Evolutionary conservation across 2,888 invertebrate genomes (phyloP), one percentile per base, ranked within the genome.

Genomic region (Mystacides longicornis): DNA sequence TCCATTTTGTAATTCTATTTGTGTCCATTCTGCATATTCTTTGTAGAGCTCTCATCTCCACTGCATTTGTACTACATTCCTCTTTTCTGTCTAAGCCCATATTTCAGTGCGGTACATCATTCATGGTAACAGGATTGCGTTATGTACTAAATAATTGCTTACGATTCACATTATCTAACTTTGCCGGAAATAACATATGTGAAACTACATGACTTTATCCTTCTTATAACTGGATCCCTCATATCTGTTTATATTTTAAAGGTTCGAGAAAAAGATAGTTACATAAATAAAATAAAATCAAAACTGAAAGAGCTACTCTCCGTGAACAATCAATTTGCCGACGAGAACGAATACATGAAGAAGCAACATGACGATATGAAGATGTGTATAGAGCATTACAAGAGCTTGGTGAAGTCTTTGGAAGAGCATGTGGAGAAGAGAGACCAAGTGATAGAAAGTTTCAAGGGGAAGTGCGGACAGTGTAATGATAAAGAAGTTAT

Each of bases 231-330:
- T n/a, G n/a, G n/a, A n/a, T n/a, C n/a, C n/a, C n/a, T n/a, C n/a
- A n/a, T n/a, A n/a, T n/a, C n/a, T n/a, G n/a, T 7, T 7, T 11
- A 27, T 11, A 27, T 11, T 52, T 47, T 60, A 27, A 58, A 81
- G 81, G 65, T 85, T 50, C 74, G 81, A 52, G 79, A 81, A 63
- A 85, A 80, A 67, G 81, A 83, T 51, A 67, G 73, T 14, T 74
- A 81, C 63, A 77, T 85, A 65, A 67, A 74, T 52, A 83, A 82
- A 66, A 67, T 86, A 3, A 79, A 82, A 51, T 81, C 83, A 47
- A 84, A 83, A 64, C 67, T 85, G 0, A 74, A 77, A 59, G 71
- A 74, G 0, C 71, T 85, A 0, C 72, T 85, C 51, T 77, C 78
- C 48, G 78, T 78, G 61, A 85, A 86, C 65, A 78, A 79, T 54